Evolutionary conservation across 2,888 invertebrate genomes (phyloP), one percentile per base, ranked within the genome.

Genomic region (Pycnomerus fuliginosus): DNA sequence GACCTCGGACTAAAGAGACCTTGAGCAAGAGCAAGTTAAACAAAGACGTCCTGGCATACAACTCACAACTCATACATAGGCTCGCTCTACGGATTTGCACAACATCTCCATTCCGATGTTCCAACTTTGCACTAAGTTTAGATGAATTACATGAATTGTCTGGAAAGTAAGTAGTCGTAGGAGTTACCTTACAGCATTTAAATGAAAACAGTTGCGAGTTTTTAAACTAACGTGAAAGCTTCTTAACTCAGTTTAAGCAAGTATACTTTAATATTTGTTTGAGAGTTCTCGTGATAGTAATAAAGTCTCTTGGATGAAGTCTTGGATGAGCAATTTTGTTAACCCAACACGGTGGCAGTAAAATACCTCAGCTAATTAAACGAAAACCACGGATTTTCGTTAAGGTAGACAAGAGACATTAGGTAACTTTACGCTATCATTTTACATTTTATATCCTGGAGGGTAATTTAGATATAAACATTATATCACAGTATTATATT

Each of bases 1-100:
- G 40, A 40, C 40, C 40, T 32, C 17, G 32, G 40, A 40, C 40
- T 40, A 40, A 40, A 30, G 38, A 40, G 30, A 33, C 25, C 40
- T 32, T 27, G n/a, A n/a, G n/a, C n/a, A n/a, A n/a, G n/a, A 27
- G 20, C 13, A 40, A 40, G 40, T 40, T 40, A 40, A 40, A 40
- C 40, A 40, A 40, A 40, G 40, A 33, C 40, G 32, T n/a, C n/a
- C n/a, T 27, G n/a, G 32, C 32, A 15, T 25, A 13, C 35, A 27
- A 27, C 32, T 33, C 16, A 17, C 23, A n/a, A n/a, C n/a, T n/a
- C n/a, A 12, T 33, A 33, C 40, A 40, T 33, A 40, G 40, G 33
- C 40, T 32, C 4, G 14, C 17, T 33, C 27, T 27, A 20, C 33
- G 24, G 16, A 40, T 32, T 37, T 40, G 25, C 40, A 27, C 40